Evolutionary conservation across 2,888 invertebrate genomes (phyloP).

Genomic region (Noctuana brunneofusca): DNA sequence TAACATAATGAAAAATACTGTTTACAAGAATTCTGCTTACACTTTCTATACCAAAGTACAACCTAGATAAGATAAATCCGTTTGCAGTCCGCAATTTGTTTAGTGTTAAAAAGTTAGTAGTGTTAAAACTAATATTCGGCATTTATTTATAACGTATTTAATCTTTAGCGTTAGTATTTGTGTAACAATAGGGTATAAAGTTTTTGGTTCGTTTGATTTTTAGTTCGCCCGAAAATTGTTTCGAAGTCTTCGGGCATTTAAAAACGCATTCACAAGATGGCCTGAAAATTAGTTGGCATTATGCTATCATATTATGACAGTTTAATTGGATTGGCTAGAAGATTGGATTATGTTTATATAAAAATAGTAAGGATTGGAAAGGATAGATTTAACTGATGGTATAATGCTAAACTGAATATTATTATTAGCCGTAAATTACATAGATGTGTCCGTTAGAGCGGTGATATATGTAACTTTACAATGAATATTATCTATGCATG

Average conservation of each 20-base stretch:
- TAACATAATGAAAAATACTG: no score
- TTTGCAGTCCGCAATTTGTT: neutral
- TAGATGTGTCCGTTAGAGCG: neutral
- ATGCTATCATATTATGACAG: conserved; percentile 14
- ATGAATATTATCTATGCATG: neutral
- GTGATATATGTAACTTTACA: neutral
- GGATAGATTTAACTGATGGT: conserved; percentile 8
- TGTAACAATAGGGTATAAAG: conserved; percentile 8
- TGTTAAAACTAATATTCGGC: neutral
- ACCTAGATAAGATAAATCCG: no score
- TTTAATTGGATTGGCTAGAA: neutral
- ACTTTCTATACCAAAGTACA: no score
- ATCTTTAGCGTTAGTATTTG: neutral
- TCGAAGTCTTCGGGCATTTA: conserved; percentile 20
- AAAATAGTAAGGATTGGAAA: neutral
- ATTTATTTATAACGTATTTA: neutral
- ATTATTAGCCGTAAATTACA: conserved; percentile 7
- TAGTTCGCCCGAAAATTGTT: conserved; percentile 12
- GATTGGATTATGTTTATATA: neutral
- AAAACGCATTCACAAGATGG: conserved; percentile 30
- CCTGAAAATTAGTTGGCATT: conserved; percentile 27
- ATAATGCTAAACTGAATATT: conserved; percentile 14
- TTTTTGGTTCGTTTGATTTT: conserved; percentile 17
- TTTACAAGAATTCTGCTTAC: no score
- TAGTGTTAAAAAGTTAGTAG: neutral